Evolutionary conservation across 2,797 vertebrate genomes (phyloP), one percentile per base, ranked within the genome.

Genomic region (Helicolenus hilgendorfi): DNA sequence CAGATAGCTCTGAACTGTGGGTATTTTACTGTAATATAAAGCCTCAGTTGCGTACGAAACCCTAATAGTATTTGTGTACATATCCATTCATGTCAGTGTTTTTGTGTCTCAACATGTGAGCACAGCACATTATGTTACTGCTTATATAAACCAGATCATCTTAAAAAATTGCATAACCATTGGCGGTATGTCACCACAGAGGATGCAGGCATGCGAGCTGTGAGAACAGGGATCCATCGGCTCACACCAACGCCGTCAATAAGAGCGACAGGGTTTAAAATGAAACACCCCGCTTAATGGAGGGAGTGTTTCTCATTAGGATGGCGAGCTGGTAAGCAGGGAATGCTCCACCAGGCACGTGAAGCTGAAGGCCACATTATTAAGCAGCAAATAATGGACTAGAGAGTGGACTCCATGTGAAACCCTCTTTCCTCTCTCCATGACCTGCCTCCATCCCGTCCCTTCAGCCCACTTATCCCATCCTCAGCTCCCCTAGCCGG

Each of bases 271-370:
- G 74, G 55, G 22, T 71, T 93, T 81, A 79, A 94, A 95, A 95
- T 94, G 92, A 95, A 94, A 95, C 92, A 95, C 92, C 92, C 88
- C 45, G 2, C 64, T 77, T 90, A 89, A 87, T 89, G 73, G 78
- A 70, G 60, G 65, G 80, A 78, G 87, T 95, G 94, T 89, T 95
- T 96, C 84, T 91, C 79, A 93, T 94, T 92, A 94, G 67, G 49
- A 36, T 11, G 56, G 82, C 56, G 8, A 68, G 78, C 81, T 84
- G 77, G 87, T 67, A 8, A 69, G 84, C 29, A 20, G 74, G 70
- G 78, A 83, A 67, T 10, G 65, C 87, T 83, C 45, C 78, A 87
- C 74, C 77, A 22, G 60, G 75, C 67, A 77, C 49, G 22, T 68
- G 81, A 75, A 81, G 71, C 41, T 33, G 53, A 82, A 56, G 69